Base-by-base conservation (phyloP, 2,797 vertebrate species). In the Myripristis murdjan region DNA sequence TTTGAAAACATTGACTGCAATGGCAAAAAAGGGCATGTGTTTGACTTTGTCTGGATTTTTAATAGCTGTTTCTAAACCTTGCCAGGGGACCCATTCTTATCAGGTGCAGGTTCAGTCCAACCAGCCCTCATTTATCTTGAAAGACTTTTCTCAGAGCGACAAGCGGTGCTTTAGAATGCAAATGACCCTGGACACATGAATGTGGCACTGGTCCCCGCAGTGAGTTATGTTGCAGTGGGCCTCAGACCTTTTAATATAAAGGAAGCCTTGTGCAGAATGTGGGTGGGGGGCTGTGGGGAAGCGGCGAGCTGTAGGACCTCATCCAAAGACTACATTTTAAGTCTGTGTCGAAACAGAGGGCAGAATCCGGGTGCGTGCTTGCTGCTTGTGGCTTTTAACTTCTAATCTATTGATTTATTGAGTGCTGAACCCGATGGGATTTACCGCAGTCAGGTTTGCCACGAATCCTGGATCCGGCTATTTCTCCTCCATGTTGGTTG, bases 391-490 rank as follows among this genome's bases (percentile, higher is more conserved):
- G 53, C 48, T 67, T 83, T 69, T 18, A 52, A 57, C 35, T 83
- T 59, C 2, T 65, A 35, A 78, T 51, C 18, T 26, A 44, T 65
- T 63, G 3, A 28, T 43, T 18, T 31, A 37, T 23, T 18, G 41
- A 69, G 74, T 68, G 60, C 49, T 47, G 8, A 57, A n/a, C 64
- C 39, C 41, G 6, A 23, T 0, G 1, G 46, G 71, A 61, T 95
- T 95, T 86, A 99, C 98, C 97, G 1, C 98, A 99, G 79, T 98
- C 95, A 0, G 97, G 96, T 91, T 93, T 98, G 80, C 97, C 97
- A 0, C 90, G 96, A 60, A 92, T 94, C 51, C 97, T 95, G 8
- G 97, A 97, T 70, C 96, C 96, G 0, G 93, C 96, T 74, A 98
- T 93, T 87, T 99, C 97, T 10, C 92, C 90, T 51, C 98, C 98